Evolutionary conservation across 2,113 vertebrate species (phyloP), one percentile per base, ranked within the genome.

Genomic region (Odobenus rosmarus): DNA sequence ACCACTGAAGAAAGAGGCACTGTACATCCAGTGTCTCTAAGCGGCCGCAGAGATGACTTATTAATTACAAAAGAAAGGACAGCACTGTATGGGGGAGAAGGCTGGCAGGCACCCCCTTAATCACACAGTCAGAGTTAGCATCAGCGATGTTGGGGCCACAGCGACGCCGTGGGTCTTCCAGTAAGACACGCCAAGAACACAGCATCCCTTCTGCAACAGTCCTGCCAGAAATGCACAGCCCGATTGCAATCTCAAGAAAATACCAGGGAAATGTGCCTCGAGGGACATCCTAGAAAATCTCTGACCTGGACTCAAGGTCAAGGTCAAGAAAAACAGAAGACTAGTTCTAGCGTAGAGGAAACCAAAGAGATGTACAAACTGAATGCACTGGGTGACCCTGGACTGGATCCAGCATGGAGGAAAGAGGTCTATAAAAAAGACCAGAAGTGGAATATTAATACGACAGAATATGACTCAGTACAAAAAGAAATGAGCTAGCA

Each of bases 121-220:
- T 55, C 42, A 19, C 10, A 0, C 5, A 55, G 7, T 49, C n/a
- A 42, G n/a, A 53, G 53, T 31, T 7, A 28, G 64, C 77, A 7
- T 7, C 55, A 13, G 26, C 33, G 31, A 0, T 4, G 4, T 4
- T 19, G 42, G 77, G 7, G 62, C 21, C 7, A 2, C 12, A 14
- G 4, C 0, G 0, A 3, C 31, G 26, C 7, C 1, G 0, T 3
- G 3, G 2, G 61, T 33, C 33, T 53, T 80, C 80, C 46, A 26
- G 0, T 39, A 18, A 64, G 55, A 72, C 0, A 11, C 42, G 0
- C 33, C 7, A 28, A 18, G 36, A 46, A 21, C 24, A n/a, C 18
- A 11, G 85, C 57, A 31, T 59, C 4, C 1, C 67, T 64, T 62
- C 13, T 5, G 33, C 4, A 36, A 67, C 16, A 31, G 19, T 39